Evolutionary conservation across 2,888 invertebrate genomes (phyloP).

Genomic region (Hyposoter didymator): DNA sequence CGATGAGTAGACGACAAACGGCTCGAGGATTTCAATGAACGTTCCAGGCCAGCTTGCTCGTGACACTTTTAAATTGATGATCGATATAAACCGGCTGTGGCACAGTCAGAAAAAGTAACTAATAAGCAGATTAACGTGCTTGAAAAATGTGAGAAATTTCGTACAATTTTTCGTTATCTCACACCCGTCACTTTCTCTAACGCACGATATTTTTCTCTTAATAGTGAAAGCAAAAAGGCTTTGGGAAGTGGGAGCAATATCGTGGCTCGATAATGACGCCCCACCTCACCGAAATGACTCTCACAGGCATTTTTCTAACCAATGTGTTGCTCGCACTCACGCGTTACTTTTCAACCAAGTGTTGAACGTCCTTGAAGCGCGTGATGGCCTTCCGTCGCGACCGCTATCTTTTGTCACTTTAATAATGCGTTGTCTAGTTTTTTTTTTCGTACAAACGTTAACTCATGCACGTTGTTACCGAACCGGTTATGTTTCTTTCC

Average conservation of each 20-base stretch:
- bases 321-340: slow-evolving; percentile 21
- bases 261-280: slow-evolving; percentile 33
- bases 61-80: slow-evolving; percentile 25
- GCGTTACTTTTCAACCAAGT: slow-evolving; percentile 29
- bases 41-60: not conserved
- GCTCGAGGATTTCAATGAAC: not conserved
- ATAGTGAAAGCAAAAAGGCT: slow-evolving; percentile 18
- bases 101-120: slow-evolving; percentile 1
- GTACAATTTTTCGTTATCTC: slow-evolving; percentile 39
- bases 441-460: slow-evolving; percentile 3
- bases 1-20: not conserved
- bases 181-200: slow-evolving; percentile 54
- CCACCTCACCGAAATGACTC: slow-evolving; percentile 14
- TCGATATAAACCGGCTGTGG: not conserved
- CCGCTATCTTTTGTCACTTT: slow-evolving; percentile 26
- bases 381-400: slow-evolving; percentile 30
- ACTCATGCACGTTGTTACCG: not conserved
- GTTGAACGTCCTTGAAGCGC: slow-evolving; percentile 48
- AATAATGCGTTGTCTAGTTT: slow-evolving; percentile 1
- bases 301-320: slow-evolving; percentile 36
- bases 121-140: slow-evolving; percentile 8
- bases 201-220: slow-evolving; percentile 18
- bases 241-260: slow-evolving; percentile 23
- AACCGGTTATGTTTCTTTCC: slow-evolving; percentile 10
- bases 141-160: slow-evolving; percentile 29